Evolutionary conservation across 2,797 vertebrate genomes (phyloP).

Genomic region (Ibycter americanus): DNA sequence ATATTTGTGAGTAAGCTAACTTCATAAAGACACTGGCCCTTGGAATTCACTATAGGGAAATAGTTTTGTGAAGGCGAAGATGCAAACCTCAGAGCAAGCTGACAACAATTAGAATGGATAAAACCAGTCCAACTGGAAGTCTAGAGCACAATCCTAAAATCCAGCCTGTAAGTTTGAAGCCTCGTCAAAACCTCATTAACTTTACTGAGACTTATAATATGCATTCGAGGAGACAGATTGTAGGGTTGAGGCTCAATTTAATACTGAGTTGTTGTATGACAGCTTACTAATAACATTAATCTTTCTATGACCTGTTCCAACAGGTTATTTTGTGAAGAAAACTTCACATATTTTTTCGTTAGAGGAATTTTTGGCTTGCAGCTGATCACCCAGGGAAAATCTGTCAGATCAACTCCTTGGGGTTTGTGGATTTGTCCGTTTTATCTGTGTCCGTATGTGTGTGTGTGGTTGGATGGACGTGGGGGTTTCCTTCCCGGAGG

Average conservation of each 20-base stretch:
- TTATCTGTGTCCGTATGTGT: not conserved
- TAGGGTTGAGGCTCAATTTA: not conserved
- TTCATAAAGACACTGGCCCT: not conserved
- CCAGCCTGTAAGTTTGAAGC: not conserved
- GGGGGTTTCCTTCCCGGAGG: not conserved
- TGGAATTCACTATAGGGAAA: not conserved
- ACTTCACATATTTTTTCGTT: not conserved
- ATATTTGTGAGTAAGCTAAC: not conserved
- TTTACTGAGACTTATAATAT: not conserved
- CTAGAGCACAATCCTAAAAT: not conserved
- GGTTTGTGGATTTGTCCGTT: rapidly evolving
- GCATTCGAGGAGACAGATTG: not conserved
- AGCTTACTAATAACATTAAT: not conserved
- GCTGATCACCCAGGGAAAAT: not conserved
- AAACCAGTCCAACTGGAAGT: not conserved
- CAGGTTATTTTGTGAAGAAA: not conserved
- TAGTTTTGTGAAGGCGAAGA: not conserved
- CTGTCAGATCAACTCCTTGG: not conserved
- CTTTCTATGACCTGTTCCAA: not conserved
- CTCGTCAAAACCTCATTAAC: not conserved
- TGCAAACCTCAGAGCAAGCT: not conserved
- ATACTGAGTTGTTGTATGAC: constrained; percentile 4
- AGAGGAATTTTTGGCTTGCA: not conserved
- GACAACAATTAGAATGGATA: not conserved
- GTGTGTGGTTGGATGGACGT: no score